phyloP scores from a whole-genome alignment of 2,797 vertebrate genomes.

The Chiroxiphia lanceolata region DNA sequence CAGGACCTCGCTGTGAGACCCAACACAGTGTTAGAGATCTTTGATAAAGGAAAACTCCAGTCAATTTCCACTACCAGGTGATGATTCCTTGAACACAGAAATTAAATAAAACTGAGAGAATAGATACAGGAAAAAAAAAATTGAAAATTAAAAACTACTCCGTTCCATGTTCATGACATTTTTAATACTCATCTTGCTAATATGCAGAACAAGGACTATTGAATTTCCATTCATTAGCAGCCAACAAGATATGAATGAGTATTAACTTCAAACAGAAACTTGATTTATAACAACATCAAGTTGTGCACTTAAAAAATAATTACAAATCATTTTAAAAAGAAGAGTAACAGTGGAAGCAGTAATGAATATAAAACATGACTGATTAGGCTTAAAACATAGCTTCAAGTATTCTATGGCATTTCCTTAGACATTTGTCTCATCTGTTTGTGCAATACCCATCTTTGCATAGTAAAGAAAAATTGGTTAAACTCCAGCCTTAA shows the following conservation, averaged over 20 bases:
- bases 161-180: constrained; percentile 66
- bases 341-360: constrained; percentile 72
- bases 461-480: constrained; percentile 98
- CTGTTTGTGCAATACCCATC: constrained; percentile 88
- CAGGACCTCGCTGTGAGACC: neutral
- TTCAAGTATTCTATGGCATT: constrained; percentile 80
- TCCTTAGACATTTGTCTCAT: constrained; percentile 69
- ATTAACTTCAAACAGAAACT: constrained; percentile 74
- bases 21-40: neutral
- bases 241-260: constrained; percentile 71
- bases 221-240: constrained; percentile 74
- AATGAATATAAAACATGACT: constrained; percentile 66
- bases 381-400: constrained; percentile 68
- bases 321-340: constrained; percentile 73
- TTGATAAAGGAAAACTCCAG: neutral
- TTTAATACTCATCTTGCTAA: constrained; percentile 77
- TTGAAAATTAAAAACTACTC: constrained; percentile 56
- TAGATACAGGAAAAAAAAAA: constrained; percentile 34
- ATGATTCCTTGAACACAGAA: neutral
- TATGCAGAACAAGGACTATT: constrained; percentile 74
- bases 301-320: constrained; percentile 75
- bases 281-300: constrained; percentile 56
- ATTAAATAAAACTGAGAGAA: constrained; percentile 46
- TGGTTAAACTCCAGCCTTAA: constrained; percentile 68
- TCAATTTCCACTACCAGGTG: neutral